Evolutionary conservation across 2,113 vertebrate genomes (phyloP).

Genomic region (Aegithalos caudatus): DNA sequence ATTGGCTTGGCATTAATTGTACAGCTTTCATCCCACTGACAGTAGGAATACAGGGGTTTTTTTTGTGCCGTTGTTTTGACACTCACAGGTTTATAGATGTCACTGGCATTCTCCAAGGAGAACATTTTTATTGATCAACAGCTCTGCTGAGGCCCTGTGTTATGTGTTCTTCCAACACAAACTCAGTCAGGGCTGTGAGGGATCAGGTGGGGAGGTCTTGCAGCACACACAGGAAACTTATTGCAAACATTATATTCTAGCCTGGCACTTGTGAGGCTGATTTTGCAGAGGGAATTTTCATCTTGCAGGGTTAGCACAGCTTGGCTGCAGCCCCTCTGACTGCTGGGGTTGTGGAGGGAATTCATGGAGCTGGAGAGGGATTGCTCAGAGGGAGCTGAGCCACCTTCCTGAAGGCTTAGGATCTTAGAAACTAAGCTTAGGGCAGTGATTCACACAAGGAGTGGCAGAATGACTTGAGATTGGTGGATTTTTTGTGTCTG

Average conservation of each 20-base stretch:
- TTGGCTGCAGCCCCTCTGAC: background rate
- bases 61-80: constrained; percentile 47
- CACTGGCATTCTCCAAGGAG: constrained; percentile 51
- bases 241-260: background rate
- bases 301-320: background rate
- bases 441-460: background rate
- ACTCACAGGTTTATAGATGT: constrained; percentile 67
- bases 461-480: background rate
- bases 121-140: constrained; percentile 60
- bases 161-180: constrained; percentile 43
- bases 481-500: background rate
- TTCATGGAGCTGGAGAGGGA: background rate
- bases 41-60: constrained; percentile 8
- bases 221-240: constrained; percentile 18
- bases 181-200: background rate
- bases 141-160: constrained; percentile 51
- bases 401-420: background rate
- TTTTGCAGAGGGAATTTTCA: background rate
- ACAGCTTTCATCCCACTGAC: constrained; percentile 35
- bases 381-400: background rate
- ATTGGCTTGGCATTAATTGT: constrained; percentile 59
- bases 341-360: background rate
- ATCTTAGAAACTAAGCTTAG: background rate
- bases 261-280: background rate
- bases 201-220: constrained; percentile 10